phyloP scores from a whole-genome alignment of 2,888 invertebrate genomes.

The Morpho helenor region DNA sequence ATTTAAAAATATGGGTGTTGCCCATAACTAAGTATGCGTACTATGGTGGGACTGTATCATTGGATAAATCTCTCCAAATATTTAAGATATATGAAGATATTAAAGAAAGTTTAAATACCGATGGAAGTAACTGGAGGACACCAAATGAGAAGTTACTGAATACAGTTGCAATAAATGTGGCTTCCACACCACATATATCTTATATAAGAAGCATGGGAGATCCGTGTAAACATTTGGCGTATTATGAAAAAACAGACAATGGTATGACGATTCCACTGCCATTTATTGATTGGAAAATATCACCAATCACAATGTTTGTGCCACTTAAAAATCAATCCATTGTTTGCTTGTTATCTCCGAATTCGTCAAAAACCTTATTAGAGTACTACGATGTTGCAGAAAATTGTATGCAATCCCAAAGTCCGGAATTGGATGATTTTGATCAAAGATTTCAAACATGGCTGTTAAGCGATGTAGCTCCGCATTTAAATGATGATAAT shows the following conservation, averaged over 20 bases:
- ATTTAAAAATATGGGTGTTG: conserved; percentile 78
- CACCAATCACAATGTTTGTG: conserved; percentile 79
- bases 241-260: conserved; percentile 44
- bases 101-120: conserved; percentile 76
- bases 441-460: conserved; percentile 75
- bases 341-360: conserved; percentile 40
- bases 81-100: conserved; percentile 78
- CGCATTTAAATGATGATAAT: conserved; percentile 79
- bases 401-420: conserved; percentile 65
- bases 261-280: conserved; percentile 74
- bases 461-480: conserved; percentile 68
- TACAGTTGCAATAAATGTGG: conserved; percentile 42
- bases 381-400: conserved; percentile 78
- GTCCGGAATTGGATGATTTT: conserved; percentile 58
- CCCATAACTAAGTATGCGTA: conserved; percentile 80
- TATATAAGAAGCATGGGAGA: conserved; percentile 33
- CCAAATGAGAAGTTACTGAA: conserved; percentile 41
- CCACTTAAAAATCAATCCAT: conserved; percentile 71
- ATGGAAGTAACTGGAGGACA: conserved; percentile 79
- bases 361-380: conserved; percentile 59
- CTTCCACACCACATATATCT: conserved; percentile 29
- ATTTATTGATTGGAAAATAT: conserved; percentile 74
- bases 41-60: conserved; percentile 81
- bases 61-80: conserved; percentile 73
- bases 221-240: conserved; percentile 49